Evolutionary conservation across 2,113 vertebrate genomes (phyloP).

Genomic region (Romanogobio albipinnatus): DNA sequence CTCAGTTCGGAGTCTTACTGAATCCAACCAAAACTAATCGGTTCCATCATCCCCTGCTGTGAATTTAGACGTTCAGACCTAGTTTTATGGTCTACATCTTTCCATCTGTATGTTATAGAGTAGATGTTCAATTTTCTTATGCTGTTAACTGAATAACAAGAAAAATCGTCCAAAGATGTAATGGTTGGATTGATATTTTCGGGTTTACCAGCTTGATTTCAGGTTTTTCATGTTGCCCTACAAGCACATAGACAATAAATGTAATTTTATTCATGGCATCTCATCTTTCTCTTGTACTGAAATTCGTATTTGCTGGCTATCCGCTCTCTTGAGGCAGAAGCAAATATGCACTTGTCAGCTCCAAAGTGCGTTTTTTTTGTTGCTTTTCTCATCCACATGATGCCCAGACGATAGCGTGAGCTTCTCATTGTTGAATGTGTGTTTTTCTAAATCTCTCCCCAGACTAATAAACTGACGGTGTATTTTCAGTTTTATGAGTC

Average conservation of each 20-base stretch:
- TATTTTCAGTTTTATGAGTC: constrained; percentile 46
- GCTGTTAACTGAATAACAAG: background rate
- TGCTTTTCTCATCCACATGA: constrained; percentile 15
- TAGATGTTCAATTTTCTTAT: background rate
- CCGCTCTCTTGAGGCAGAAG: constrained; percentile 58
- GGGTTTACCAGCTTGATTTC: background rate
- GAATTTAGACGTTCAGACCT: background rate
- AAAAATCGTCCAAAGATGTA: background rate
- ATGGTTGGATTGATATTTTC: background rate
- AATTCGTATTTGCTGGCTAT: constrained; percentile 62
- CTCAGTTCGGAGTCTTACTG: background rate
- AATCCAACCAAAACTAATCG: constrained; percentile 28
- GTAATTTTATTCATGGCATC: constrained; percentile 72
- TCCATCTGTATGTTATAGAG: background rate
- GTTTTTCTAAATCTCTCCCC: constrained; percentile 22
- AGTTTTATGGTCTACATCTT: constrained; percentile 1
- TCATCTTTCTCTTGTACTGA: constrained; percentile 62
- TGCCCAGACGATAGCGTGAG: background rate
- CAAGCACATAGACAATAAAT: constrained; percentile 63
- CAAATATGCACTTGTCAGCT: constrained; percentile 53
- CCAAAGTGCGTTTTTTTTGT: constrained; percentile 2
- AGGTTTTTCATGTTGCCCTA: constrained; percentile 33
- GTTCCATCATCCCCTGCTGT: background rate
- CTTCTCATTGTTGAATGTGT: constrained; percentile 34
- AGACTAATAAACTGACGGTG: constrained; percentile 53